Conservation (phyloP, 2,888 invertebrate genomes). For the Beris morrisii region DNA sequence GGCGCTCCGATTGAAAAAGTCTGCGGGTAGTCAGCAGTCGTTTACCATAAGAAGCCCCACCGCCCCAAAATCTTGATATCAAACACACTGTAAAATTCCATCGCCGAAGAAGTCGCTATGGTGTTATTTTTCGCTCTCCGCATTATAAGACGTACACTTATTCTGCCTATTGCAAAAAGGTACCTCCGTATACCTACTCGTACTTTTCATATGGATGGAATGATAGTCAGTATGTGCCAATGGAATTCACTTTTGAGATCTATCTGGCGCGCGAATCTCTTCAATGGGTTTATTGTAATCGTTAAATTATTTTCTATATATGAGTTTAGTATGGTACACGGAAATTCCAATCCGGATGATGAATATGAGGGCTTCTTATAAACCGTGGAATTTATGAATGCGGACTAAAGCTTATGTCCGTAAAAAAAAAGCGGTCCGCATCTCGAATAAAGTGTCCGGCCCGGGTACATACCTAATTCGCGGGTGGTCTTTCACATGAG, state of each 20-base stretch:
- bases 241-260: constrained; percentile 25
- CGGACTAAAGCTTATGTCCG: neutral
- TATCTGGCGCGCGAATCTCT: constrained; percentile 20
- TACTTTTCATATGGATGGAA: neutral
- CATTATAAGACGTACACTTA: neutral
- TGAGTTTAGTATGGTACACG: constrained; percentile 8
- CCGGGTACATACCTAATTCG: constrained; percentile 3
- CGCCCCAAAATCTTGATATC: constrained; percentile 30
- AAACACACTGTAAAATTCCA: constrained; percentile 30
- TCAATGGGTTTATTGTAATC: constrained; percentile 28
- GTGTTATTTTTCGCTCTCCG: constrained; percentile 6
- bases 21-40: constrained; percentile 30
- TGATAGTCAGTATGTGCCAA: constrained; percentile 10
- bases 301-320: constrained; percentile 23
- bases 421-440: constrained; percentile 1
- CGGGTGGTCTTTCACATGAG: constrained; percentile 12
- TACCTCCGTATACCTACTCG: constrained; percentile 4
- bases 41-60: constrained; percentile 3
- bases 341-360: constrained; percentile 18
- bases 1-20: constrained; percentile 1
- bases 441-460: constrained; percentile 13
- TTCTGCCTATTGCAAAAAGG: too few relatives aligned
- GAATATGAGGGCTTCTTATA: constrained; percentile 16
- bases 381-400: constrained; percentile 18
- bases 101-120: constrained; percentile 10